Evolutionary conservation across 1,140 invertebrate genomes (phyloP).

Genomic region (Zaprionus kolodkinae): DNA sequence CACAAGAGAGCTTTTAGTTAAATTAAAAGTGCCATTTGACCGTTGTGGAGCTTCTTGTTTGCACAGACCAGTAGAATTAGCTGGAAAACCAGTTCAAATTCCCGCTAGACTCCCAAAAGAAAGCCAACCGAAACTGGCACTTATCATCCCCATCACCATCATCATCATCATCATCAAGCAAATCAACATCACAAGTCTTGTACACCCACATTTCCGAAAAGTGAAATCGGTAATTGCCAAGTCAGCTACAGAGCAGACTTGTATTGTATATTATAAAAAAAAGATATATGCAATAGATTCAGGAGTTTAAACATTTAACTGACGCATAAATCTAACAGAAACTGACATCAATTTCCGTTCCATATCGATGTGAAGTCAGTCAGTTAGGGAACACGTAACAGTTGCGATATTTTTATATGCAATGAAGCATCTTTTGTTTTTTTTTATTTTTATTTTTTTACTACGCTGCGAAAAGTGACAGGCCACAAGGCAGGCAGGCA

Average conservation of each 20-base stretch:
- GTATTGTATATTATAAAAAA: neutral
- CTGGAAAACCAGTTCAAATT: neutral
- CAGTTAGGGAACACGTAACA: conserved; percentile 12
- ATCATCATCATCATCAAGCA: neutral
- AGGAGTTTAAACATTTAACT: neutral
- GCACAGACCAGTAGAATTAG: conserved; percentile 2
- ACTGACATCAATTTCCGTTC: conserved; percentile 54
- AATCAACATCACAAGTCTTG: neutral
- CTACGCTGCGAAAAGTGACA: conserved; percentile 21
- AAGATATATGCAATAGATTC: neutral
- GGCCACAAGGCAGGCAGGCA: conserved; percentile 11
- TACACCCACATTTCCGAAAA: conserved; percentile 8
- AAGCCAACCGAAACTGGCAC: neutral
- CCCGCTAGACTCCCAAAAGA: neutral
- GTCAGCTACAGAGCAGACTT: neutral
- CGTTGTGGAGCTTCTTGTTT: conserved; percentile 13
- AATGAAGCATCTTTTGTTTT: conserved; percentile 17
- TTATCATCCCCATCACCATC: conserved; percentile 16
- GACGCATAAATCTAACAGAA: conserved; percentile 41
- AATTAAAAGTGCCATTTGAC: conserved; percentile 63
- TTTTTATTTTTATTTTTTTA: no score
- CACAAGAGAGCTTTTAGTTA: conserved; percentile 60
- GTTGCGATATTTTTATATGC: conserved; percentile 10
- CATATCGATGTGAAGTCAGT: neutral
- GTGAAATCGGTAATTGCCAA: conserved; percentile 22